Evolutionary conservation across 2,888 invertebrate genomes (phyloP).

Genomic region (Eustalomyia histrio): DNA sequence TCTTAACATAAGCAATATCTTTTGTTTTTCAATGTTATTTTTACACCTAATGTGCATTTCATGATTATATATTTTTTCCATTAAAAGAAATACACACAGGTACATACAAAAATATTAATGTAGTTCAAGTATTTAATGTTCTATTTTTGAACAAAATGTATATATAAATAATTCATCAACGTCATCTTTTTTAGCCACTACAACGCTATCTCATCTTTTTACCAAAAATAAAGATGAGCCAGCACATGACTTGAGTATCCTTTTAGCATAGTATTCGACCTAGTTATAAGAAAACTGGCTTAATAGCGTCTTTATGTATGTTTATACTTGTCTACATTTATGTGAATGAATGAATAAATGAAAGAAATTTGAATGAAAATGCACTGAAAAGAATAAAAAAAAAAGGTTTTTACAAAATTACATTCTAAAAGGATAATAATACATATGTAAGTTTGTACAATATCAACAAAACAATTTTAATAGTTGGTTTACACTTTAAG

Average conservation of each 20-base stretch:
- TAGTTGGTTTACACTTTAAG: too few species aligned
- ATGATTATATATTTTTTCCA: too few species aligned
- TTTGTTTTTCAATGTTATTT: not conserved
- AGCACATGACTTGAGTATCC: constrained; percentile 54
- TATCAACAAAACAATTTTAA: too few species aligned
- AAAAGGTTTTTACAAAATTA: too few species aligned
- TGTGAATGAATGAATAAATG: constrained; percentile 17
- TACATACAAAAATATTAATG: not conserved
- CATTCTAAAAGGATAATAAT: too few species aligned
- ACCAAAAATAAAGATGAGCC: constrained; percentile 3
- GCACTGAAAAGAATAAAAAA: not conserved
- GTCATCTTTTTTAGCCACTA: constrained; percentile 29
- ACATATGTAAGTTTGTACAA: too few species aligned
- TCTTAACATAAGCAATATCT: too few species aligned
- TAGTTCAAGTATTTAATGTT: constrained; percentile 38
- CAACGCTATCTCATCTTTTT: constrained; percentile 39
- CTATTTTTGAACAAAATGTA: constrained; percentile 5
- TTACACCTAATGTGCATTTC: not conserved
- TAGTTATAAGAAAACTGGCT: constrained; percentile 56
- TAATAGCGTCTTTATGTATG: constrained; percentile 34
- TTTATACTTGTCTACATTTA: not conserved
- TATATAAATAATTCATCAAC: constrained; percentile 20
- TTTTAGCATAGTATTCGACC: constrained; percentile 57
- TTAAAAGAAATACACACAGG: not conserved
- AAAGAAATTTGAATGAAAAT: constrained; percentile 15